Evolutionary conservation across 2,797 vertebrate genomes (phyloP), one percentile per base, ranked within the genome.

Genomic region (Crypturellus tataupa): DNA sequence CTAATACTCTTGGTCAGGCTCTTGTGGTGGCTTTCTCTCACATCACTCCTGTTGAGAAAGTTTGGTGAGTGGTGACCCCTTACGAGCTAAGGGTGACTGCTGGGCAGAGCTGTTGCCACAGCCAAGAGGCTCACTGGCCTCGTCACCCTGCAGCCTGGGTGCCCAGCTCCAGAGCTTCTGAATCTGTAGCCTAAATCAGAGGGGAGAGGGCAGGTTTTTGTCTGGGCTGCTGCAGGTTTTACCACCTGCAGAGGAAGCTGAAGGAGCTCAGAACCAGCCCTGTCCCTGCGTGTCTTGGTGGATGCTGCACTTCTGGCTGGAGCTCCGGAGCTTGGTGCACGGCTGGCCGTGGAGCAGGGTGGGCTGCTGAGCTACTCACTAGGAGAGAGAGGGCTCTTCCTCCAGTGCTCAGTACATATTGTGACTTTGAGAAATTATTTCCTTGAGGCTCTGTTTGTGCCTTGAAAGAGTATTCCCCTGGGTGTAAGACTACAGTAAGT

Each of bases 391-490:
- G 6, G 6, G 27, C 8, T 59, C 15, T 40, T 68, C 64, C 53
- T 58, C 47, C 87, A 64, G 12, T 27, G 55, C 21, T 35, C 69
- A 14, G 31, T 35, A 85, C 25, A 49, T 31, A 33, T 83, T 35
- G 11, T 21, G 27, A 31, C 4, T 46, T 65, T 0, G 0, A 20
- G 12, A 4, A 46, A 39, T 23, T n/a, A 7, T 3, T 65, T 35
- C 1, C 31, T 12, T 35, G 27, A 53, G 14, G 20, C 4, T 73
- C 29, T 1, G 20, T 35, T 85, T 72, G n/a, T 55, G n/a, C 40
- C 56, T 78, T 55, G 47, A 62, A 40, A 31, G 19, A 24, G 15
- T 25, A 5, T 17, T 89, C 78, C 35, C 31, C 47, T 55, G 44
- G 5, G 3, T 5, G 27, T 7, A n/a, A 67, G 16, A 13, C 12